A percentile compares a stretch with the other conserved stretches of the same genome.
These are phyloP conservation scores for Rostratula benghalensis DNA, from an alignment of 2,113 vertebrate species.

Conservation along the genomic window DNA sequence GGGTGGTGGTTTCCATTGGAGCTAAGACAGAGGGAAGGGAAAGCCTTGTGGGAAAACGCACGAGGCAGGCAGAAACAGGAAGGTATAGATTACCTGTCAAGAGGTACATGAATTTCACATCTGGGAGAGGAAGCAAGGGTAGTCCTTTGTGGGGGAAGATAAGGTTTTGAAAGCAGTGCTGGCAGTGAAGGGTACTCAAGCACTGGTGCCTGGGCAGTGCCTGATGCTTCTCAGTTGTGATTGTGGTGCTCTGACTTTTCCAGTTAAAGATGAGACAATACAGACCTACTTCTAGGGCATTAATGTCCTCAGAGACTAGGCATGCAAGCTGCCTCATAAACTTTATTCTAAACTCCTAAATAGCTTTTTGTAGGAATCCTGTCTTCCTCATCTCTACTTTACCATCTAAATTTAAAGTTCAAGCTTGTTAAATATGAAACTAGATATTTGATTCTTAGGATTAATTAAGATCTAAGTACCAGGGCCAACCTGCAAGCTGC, in stretches of 20 bases:
- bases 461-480: not conserved
- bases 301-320: not conserved
- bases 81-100: not conserved
- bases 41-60: not conserved
- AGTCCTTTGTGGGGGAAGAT: not conserved
- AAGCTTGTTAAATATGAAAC: not conserved
- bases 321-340: not conserved
- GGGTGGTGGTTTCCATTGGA: not conserved
- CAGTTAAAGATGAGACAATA: not conserved
- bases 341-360: not conserved
- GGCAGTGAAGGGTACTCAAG: not conserved
- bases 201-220: not conserved
- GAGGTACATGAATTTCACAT: not conserved
- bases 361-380: not conserved
- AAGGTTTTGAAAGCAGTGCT: not conserved
- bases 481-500: not conserved
- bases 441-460: not conserved
- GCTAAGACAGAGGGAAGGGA: not conserved
- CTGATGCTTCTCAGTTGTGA: not conserved
- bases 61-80: not conserved
- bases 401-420: not conserved
- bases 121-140: not conserved
- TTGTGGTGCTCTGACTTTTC: not conserved
- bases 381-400: not conserved
- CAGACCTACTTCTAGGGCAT: not conserved